Evolutionary conservation across 2,113 vertebrate genomes (phyloP).

Genomic region (Melanocharis versteri): DNA sequence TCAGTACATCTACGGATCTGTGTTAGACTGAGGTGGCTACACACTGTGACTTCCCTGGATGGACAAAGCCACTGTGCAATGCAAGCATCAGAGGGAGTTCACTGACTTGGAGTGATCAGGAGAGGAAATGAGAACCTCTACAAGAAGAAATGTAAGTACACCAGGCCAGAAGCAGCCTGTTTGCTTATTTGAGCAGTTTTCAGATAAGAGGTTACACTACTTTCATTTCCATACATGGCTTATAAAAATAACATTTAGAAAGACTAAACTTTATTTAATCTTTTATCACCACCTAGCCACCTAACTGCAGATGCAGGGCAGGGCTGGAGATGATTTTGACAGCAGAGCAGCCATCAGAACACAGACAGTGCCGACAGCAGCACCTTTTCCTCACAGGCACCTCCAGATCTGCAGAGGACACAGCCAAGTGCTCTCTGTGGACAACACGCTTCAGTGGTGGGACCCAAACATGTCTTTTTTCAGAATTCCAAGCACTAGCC

Average conservation of each 20-base stretch:
- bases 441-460: not conserved
- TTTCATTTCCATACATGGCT: not conserved
- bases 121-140: not conserved
- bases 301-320: not conserved
- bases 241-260: not conserved
- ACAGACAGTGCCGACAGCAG: not conserved
- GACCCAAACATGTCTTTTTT: not conserved
- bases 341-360: not conserved
- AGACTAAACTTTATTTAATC: not conserved
- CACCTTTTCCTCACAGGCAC: not conserved
- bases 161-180: not conserved
- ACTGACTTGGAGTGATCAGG: not conserved
- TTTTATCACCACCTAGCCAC: not conserved
- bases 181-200: not conserved
- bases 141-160: not conserved
- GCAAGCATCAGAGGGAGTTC: not conserved
- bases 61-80: not conserved
- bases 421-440: not conserved
- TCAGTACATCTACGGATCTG: not conserved
- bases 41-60: not conserved
- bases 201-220: not conserved
- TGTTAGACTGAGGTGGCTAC: not conserved
- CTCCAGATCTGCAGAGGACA: not conserved
- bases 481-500: not conserved
- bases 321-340: not conserved